A percentile compares a stretch with the other conserved stretches of the same genome.
These are phyloP conservation scores for Ophion ellenae DNA, from an alignment of 2,888 invertebrate species.

Conservation along the genomic window DNA sequence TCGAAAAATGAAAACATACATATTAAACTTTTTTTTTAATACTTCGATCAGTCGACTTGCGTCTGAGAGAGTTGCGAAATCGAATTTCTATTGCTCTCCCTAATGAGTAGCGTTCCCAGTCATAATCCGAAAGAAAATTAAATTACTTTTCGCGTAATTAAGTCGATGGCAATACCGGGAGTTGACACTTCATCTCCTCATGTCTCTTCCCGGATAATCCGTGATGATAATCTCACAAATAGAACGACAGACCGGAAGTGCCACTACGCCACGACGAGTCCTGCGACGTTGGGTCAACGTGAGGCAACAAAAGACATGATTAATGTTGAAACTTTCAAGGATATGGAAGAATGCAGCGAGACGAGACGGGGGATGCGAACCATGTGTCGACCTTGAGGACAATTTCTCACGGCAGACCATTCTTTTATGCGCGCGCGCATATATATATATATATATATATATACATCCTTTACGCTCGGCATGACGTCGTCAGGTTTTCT, in stretches of 20 bases:
- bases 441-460: neutral
- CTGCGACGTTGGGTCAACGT: neutral
- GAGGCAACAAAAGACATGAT: constrained; percentile 42
- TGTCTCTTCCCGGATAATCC: neutral
- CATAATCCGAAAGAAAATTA: neutral
- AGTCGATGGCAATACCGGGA: neutral
- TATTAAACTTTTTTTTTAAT: no score
- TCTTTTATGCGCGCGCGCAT: constrained; percentile 1
- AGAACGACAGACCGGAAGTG: constrained; percentile 20
- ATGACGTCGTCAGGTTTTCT: constrained; percentile 37
- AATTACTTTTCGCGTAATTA: neutral
- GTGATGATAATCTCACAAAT: neutral
- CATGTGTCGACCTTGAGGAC: constrained; percentile 58
- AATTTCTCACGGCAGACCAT: constrained; percentile 58
- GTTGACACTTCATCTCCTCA: neutral
- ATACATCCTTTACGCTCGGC: constrained; percentile 6
- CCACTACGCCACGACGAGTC: constrained; percentile 2
- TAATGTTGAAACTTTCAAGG: constrained; percentile 29
- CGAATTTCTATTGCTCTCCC: neutral
- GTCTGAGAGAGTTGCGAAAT: no score
- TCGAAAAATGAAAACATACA: no score
- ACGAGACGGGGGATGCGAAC: constrained; percentile 41
- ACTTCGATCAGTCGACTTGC: no score
- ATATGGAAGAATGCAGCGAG: constrained; percentile 42
- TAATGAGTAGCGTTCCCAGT: neutral